Conservation (phyloP, 1,140 invertebrate species). For the Drosophila sp. region DNA sequence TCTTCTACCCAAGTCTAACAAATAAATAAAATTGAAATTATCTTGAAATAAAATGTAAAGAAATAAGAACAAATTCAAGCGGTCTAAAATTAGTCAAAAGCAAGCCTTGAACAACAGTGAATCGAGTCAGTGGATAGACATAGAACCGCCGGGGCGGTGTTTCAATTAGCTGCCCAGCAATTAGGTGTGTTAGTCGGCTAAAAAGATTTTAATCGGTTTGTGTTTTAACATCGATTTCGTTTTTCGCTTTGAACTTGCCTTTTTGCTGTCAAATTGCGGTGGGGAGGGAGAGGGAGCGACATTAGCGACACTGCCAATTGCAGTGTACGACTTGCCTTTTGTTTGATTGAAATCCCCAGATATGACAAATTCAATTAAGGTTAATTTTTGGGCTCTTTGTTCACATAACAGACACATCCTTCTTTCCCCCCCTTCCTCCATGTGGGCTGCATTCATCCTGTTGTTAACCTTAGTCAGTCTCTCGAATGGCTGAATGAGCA, state of each 20-base stretch:
- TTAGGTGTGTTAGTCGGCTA: conserved; percentile 71
- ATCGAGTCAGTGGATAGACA: not conserved
- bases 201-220: conserved; percentile 75
- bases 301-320: conserved; percentile 45
- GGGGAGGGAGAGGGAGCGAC: conserved; percentile 24
- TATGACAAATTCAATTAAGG: conserved; percentile 77
- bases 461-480: not conserved
- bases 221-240: conserved; percentile 75
- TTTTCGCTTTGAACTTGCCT: conserved; percentile 53
- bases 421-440: not conserved
- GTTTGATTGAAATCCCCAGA: conserved; percentile 61
- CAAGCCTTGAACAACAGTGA: conserved; percentile 55
- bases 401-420: conserved; percentile 35
- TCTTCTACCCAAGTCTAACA: conserved; percentile 22
- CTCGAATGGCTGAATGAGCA: not conserved
- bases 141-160: conserved; percentile 50
- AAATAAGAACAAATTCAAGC: conserved; percentile 34
- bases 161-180: conserved; percentile 77
- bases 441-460: not conserved
- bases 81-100: conserved; percentile 52
- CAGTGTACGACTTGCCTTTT: conserved; percentile 36
- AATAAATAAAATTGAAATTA: conserved; percentile 73
- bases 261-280: conserved; percentile 67
- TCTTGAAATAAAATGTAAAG: conserved; percentile 37
- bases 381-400: conserved; percentile 49